Evolutionary conservation across 2,113 vertebrate species (phyloP), one percentile per base, ranked within the genome.

Genomic region (Poecilia latipinna): DNA sequence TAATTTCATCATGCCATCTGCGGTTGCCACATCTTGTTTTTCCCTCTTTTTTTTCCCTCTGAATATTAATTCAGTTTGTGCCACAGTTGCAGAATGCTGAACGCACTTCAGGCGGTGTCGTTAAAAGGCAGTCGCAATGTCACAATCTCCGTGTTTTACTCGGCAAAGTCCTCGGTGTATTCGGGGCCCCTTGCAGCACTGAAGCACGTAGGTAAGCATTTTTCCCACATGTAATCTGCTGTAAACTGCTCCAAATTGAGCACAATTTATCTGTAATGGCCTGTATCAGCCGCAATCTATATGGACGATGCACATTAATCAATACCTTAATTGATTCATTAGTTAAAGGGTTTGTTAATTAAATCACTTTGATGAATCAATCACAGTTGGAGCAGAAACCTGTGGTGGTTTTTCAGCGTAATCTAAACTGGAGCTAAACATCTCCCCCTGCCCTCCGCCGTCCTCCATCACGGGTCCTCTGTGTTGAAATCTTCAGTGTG

Each of bases 251-350:
- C 84, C 68, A 71, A 88, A 88, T 87, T 81, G 78, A 77, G 78
- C 78, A 33, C 61, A 75, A 77, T 86, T 82, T 84, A 83, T 87
- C 73, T 83, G 80, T 86, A 91, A 91, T 85, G 86, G 77, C 82
- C 82, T 82, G 73, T 82, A 90, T 91, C 87, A 84, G 66, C 85
- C 66, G 74, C 68, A 84, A 85, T 88, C 86, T 80, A 79, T 88
- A 77, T 77, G 82, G 79, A 77, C 68, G 83, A 81, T 67, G 42
- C 66, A 11, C 78, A 76, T 86, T 84, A 88, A 92, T 92, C 90
- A 91, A 85, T 90, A 35, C 24, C 75, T 44, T 89, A 91, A 92
- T 89, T 90, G 88, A 93, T 88, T 91, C 70, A 86, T 91, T 87
- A 91, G 81, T 83, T 86, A 89, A 87, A 85, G 70, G 75, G 60